Evolutionary conservation across 92 coral and sea anemone genomes (phyloP).

Genomic region (Galaxea fascicularis): DNA sequence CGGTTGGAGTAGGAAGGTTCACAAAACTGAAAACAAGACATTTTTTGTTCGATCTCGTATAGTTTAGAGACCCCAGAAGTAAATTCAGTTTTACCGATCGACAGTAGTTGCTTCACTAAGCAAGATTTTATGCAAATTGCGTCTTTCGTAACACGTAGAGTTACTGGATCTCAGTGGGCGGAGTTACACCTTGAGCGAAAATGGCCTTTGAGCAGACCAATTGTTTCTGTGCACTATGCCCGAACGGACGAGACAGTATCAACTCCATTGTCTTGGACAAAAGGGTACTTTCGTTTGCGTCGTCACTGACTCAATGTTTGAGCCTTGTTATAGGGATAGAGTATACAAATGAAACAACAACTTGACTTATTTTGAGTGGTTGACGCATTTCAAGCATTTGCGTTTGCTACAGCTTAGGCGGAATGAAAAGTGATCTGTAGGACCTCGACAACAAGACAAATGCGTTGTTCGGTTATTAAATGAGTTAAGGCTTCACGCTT

Average conservation of each 20-base stretch:
- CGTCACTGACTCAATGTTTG: no score
- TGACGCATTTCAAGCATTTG: neutral
- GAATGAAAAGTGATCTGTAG: neutral
- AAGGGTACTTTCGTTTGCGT: no score
- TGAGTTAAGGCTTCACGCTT: no score
- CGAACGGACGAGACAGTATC: no score
- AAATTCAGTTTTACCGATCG: neutral
- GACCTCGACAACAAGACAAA: no score
- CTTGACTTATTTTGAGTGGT: no score
- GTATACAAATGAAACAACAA: no score
- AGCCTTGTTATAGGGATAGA: no score
- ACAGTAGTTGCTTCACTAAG: neutral
- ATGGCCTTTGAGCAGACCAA: neutral
- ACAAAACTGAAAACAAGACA: accelerated
- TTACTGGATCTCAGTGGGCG: constrained; percentile 8
- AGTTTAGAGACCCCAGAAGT: neutral
- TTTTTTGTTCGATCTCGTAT: neutral
- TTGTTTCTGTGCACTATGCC: no score
- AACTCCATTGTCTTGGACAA: no score
- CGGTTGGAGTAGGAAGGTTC: neutral
- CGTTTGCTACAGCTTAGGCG: neutral
- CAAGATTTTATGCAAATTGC: neutral
- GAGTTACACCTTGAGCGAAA: constrained; percentile 28
- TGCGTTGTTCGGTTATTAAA: no score
- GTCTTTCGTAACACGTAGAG: neutral